Conservation (phyloP, 2,113 vertebrate genomes). For the Guaruba guarouba region DNA sequence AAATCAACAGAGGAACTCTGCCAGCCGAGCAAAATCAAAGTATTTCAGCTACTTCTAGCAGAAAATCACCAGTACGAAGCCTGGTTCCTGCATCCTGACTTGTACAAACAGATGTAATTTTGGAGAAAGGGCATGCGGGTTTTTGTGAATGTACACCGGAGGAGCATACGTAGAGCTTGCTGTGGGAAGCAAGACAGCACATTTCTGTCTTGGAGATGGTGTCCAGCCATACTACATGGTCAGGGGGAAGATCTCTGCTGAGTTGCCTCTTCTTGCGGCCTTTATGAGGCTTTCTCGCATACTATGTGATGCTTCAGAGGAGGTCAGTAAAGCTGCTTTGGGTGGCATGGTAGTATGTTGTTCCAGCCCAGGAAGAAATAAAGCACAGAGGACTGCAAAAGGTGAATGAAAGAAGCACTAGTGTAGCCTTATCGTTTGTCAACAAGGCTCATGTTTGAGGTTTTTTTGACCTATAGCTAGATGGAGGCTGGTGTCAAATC, state of each 20-base stretch:
- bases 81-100: not conserved
- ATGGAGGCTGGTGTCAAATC: not conserved
- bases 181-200: not conserved
- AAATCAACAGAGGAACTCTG: not conserved
- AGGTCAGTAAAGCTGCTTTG: not conserved
- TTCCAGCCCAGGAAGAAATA: not conserved
- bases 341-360: not conserved
- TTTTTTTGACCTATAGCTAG: not conserved
- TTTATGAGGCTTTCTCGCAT: not conserved
- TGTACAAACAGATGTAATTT: not conserved
- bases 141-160: not conserved
- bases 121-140: not conserved
- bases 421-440: not conserved
- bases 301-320: not conserved
- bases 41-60: not conserved
- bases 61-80: not conserved
- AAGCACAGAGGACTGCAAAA: not conserved
- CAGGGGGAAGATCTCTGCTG: not conserved
- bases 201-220: not conserved
- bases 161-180: not conserved
- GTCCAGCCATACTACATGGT: rapidly evolving
- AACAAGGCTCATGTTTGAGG: not conserved
- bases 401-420: not conserved
- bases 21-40: not conserved
- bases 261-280: not conserved